phyloP scores from a whole-genome alignment of 2,888 invertebrate genomes.

The Glaucopsyche alexis region DNA sequence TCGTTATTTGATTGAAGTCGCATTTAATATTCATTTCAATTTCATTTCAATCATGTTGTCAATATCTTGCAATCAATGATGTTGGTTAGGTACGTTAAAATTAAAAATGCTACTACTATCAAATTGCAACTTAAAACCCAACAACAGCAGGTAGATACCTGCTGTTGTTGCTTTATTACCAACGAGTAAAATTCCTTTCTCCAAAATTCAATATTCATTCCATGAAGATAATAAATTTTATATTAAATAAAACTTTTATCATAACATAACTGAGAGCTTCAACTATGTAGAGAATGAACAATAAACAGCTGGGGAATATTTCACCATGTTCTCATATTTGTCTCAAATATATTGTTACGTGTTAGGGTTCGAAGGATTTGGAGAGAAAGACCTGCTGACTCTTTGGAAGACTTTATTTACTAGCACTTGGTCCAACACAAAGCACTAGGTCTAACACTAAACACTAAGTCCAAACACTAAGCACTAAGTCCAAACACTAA shows the following conservation, averaged over 20 bases:
- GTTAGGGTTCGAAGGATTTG: no score
- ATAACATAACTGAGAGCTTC: slow-evolving; percentile 11
- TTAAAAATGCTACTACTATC: background rate
- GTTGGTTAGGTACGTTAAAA: background rate
- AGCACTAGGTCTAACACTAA: no score
- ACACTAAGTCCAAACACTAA: no score
- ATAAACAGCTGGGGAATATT: slow-evolving; percentile 8
- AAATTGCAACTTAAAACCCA: no score
- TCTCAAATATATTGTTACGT: slow-evolving; percentile 22
- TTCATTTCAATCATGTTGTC: no score
- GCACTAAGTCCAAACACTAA: no score
- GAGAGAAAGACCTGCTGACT: no score
- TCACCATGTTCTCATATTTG: slow-evolving; percentile 8
- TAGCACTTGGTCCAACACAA: no score
- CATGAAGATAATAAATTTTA: background rate
- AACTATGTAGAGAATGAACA: slow-evolving; percentile 21
- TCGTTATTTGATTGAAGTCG: background rate
- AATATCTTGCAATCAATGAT: no score
- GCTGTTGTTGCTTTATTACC: background rate
- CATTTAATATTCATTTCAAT: background rate
- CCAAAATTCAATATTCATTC: slow-evolving; percentile 15
- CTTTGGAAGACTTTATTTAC: no score
- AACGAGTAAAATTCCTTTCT: slow-evolving; percentile 16
- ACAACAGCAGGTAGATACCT: background rate
- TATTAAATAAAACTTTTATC: slow-evolving; percentile 23